phyloP scores from a whole-genome alignment of 2,113 vertebrate genomes.

The Catharus fuscescens region DNA sequence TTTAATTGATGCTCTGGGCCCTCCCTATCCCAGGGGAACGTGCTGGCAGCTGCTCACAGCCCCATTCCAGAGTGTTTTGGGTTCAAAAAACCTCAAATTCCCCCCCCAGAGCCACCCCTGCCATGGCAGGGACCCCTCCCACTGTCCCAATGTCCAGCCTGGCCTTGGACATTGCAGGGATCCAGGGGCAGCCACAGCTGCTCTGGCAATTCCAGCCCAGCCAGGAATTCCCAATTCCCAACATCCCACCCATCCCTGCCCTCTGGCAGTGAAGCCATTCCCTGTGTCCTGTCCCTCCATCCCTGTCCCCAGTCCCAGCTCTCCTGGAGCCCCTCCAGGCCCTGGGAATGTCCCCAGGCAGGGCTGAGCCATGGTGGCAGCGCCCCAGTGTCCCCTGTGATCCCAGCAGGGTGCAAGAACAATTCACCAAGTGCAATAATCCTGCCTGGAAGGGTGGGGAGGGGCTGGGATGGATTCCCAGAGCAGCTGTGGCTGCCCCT shows the following conservation, averaged over 20 bases:
- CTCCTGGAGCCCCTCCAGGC: too few relatives aligned
- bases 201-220: not conserved
- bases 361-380: too few relatives aligned
- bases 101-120: not conserved
- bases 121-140: not conserved
- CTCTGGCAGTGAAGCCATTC: not conserved
- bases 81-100: accelerated
- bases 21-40: accelerated
- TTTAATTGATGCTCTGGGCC: not conserved
- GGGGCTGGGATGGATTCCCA: not conserved
- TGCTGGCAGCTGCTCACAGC: not conserved
- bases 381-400: too few relatives aligned
- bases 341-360: too few relatives aligned
- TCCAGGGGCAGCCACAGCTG: not conserved
- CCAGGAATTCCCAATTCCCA: not conserved
- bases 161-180: not conserved
- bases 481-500: not conserved
- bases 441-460: too few relatives aligned
- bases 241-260: not conserved
- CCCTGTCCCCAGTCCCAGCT: too few relatives aligned
- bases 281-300: not conserved
- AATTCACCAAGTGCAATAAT: not conserved
- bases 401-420: not conserved
- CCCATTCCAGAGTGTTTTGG: too few relatives aligned
- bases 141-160: not conserved